Percentiles rank a stretch among this genome's conserved stretches.
These are phyloP conservation scores for Lithophane socia DNA, from an alignment of 2,888 invertebrate species.

Conservation along the genomic window DNA sequence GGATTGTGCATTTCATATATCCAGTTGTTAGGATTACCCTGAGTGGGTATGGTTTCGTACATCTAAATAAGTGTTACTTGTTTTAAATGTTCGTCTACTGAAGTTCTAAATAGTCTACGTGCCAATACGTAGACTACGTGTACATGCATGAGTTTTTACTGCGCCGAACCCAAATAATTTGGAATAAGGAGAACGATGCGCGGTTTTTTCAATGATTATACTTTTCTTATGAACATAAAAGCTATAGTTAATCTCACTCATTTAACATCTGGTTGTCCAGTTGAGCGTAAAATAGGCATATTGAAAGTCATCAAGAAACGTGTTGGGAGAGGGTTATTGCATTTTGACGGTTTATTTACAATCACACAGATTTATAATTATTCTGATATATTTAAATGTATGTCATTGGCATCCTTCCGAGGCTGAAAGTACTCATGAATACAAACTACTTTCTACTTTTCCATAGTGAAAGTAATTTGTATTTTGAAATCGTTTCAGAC, in stretches of 20 bases:
- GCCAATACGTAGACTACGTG: no score
- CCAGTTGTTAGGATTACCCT: constrained; percentile 5
- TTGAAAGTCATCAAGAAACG: neutral
- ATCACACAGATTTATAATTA: neutral
- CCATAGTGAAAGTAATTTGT: no score
- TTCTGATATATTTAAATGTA: neutral
- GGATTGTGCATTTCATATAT: constrained; percentile 6
- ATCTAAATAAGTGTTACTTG: constrained; percentile 6
- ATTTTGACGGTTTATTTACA: neutral
- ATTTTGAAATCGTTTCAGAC: no score
- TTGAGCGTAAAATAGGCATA: neutral
- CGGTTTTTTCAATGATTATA: neutral
- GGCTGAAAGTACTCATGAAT: neutral
- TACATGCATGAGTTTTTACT: neutral
- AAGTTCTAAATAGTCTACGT: neutral
- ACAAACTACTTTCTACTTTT: neutral
- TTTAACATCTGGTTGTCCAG: neutral
- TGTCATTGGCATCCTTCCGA: constrained; percentile 2
- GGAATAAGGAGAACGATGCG: neutral
- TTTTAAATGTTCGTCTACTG: neutral
- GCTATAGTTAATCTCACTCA: neutral
- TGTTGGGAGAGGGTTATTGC: neutral
- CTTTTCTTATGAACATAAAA: neutral
- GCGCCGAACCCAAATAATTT: neutral
- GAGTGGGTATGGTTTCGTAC: constrained; percentile 3